Percentiles rank a stretch among this genome's conserved stretches.
phyloP scores from a whole-genome alignment of 2,113 vertebrate genomes.

The Notarius lentiginosus region DNA sequence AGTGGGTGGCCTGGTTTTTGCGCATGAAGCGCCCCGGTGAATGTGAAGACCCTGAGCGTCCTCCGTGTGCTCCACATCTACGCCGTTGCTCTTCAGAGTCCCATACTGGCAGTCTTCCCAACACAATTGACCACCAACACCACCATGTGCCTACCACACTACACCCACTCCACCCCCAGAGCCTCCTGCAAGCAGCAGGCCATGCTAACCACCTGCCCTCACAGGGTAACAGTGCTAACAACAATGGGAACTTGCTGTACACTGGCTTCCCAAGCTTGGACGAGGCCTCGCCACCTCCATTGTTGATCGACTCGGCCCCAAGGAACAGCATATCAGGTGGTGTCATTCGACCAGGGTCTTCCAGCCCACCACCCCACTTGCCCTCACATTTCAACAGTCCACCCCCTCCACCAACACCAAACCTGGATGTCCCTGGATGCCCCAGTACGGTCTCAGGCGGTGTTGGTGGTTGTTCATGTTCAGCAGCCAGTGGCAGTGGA shows the following conservation, averaged over 20 bases:
- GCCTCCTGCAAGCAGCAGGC: conserved; percentile 53
- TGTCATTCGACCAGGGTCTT: conserved; percentile 55
- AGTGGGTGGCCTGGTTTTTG: conserved; percentile 80
- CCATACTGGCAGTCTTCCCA: conserved; percentile 72
- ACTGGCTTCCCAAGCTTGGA: conserved; percentile 77
- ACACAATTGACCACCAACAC: conserved; percentile 50
- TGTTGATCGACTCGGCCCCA: conserved; percentile 63
- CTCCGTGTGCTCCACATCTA: conserved; percentile 72
- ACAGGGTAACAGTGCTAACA: conserved; percentile 68
- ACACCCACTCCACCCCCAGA: conserved; percentile 71
- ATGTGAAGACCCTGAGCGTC: conserved; percentile 66
- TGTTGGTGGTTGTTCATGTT: conserved; percentile 68
- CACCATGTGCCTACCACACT: conserved; percentile 57
- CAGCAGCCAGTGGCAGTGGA: conserved; percentile 52
- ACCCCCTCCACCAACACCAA: conserved; percentile 63
- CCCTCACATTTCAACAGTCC: conserved; percentile 72
- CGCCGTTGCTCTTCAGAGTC: conserved; percentile 75
- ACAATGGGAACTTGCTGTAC: conserved; percentile 76
- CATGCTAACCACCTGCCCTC: conserved; percentile 66
- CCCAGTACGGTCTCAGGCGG: conserved; percentile 73
- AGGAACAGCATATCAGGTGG: conserved; percentile 63
- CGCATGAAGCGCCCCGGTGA: conserved; percentile 79
- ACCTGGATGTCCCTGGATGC: conserved; percentile 69
- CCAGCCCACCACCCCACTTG: conserved; percentile 85
- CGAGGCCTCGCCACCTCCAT: conserved; percentile 59